Evolutionary conservation across 2,888 invertebrate species (phyloP).

Genomic region (Orthosia incerta): DNA sequence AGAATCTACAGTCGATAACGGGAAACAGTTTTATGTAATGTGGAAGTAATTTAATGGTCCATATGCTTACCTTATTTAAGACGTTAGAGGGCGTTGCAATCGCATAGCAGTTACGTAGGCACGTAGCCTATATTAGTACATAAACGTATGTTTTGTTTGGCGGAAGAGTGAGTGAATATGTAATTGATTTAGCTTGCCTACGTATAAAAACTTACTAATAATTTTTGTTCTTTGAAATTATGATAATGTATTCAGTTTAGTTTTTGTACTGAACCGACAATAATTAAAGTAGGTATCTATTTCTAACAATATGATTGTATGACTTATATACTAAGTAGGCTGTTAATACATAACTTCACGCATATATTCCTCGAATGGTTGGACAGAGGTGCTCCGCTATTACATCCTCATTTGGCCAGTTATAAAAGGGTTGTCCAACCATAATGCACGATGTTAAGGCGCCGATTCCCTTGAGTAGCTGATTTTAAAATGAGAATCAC

Average conservation of each 20-base stretch:
- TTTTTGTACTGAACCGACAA: constrained; percentile 16
- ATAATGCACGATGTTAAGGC: too few relatives aligned
- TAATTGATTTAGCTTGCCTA: constrained; percentile 24
- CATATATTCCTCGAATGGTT: too few relatives aligned
- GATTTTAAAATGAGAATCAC: too few relatives aligned
- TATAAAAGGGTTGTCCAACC: too few relatives aligned
- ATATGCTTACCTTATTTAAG: constrained; percentile 41
- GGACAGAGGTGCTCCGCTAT: too few relatives aligned
- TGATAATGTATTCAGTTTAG: constrained; percentile 25
- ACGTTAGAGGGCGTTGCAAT: constrained; percentile 38
- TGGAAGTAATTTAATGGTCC: constrained; percentile 64
- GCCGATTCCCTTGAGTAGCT: too few relatives aligned
- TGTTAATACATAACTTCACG: too few relatives aligned
- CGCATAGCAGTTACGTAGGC: constrained; percentile 34
- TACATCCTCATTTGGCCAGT: too few relatives aligned
- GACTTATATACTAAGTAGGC: background rate
- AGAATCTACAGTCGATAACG: constrained; percentile 38
- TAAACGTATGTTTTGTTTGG: constrained; percentile 14
- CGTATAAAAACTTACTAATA: constrained; percentile 23
- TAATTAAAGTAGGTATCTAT: background rate
- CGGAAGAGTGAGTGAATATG: constrained; percentile 32
- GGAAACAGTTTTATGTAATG: constrained; percentile 62
- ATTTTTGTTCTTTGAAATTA: constrained; percentile 19
- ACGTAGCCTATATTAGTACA: constrained; percentile 26
- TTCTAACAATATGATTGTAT: constrained; percentile 1